Evolutionary conservation across 1,140 invertebrate genomes (phyloP).

Genomic region (Penaeus vannamei): DNA sequence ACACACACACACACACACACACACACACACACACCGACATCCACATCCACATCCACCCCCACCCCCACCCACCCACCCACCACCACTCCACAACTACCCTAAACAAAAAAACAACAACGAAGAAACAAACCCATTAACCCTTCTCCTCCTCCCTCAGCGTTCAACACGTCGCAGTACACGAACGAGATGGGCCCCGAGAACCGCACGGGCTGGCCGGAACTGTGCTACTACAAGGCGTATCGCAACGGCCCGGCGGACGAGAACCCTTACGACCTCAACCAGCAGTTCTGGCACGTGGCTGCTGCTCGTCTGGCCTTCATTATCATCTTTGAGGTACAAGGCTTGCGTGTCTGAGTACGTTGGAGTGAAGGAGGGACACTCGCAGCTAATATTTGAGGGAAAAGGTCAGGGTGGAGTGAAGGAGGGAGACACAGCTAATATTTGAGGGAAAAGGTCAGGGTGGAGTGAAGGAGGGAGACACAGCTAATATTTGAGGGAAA

Average conservation of each 20-base stretch:
- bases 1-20: background rate
- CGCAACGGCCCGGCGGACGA: slow-evolving; percentile 81
- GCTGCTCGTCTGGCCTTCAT: slow-evolving; percentile 93
- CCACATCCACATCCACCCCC: background rate
- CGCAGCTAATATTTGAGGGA: background rate
- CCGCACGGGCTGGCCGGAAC: slow-evolving; percentile 45
- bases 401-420: no score
- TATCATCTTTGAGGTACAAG: slow-evolving; percentile 89
- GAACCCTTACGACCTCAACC: slow-evolving; percentile 85
- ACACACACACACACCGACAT: no score
- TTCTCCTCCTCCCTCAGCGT: slow-evolving; percentile 74
- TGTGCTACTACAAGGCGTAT: slow-evolving; percentile 90
- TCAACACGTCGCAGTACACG: slow-evolving; percentile 86
- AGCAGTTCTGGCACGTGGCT: slow-evolving; percentile 95
- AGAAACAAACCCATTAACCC: background rate
- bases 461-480: background rate
- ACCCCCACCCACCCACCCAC: background rate
- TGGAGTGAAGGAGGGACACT: background rate
- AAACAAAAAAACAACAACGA: background rate
- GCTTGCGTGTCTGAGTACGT: background rate
- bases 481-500: background rate
- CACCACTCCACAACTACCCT: background rate
- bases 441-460: no score
- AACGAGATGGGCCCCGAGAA: slow-evolving; percentile 80
- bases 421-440: background rate